These are phyloP conservation scores for Cyprinella venusta DNA, from an alignment of 2,797 vertebrate species.

Conservation along the genomic window DNA sequence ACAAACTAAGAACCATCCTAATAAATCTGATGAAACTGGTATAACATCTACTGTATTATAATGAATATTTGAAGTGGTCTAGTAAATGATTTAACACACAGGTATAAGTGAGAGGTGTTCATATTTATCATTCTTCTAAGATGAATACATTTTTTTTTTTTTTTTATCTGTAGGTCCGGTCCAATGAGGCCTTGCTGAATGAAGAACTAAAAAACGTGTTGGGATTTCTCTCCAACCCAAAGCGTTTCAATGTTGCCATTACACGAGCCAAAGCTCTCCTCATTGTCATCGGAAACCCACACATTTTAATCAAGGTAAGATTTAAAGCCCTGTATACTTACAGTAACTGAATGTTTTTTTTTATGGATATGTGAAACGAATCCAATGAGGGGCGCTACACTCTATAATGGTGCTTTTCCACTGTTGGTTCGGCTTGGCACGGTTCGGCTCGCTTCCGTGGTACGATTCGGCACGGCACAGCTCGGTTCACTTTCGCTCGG, in stretches of 20 bases:
- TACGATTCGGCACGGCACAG: no score
- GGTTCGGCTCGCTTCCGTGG: no score
- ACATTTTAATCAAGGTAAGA: constrained; percentile 86
- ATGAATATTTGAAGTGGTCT: neutral
- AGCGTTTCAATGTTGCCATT: constrained; percentile 95
- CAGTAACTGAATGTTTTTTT: neutral
- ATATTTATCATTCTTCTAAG: neutral
- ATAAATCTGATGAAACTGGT: neutral
- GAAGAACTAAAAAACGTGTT: constrained; percentile 78
- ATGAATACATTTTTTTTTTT: neutral
- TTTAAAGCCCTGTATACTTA: constrained; percentile 31
- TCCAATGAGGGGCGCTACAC: neutral
- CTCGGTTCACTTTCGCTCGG: no score
- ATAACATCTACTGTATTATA: neutral
- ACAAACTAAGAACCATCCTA: neutral
- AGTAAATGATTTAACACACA: neutral
- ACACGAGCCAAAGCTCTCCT: constrained; percentile 94
- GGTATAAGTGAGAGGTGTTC: neutral
- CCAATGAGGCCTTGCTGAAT: constrained; percentile 76
- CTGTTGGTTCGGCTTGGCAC: no score
- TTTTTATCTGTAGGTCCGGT: constrained; percentile 83
- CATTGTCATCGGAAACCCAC: constrained; percentile 91
- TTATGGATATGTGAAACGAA: neutral
- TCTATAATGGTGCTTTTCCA: neutral
- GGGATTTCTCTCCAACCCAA: constrained; percentile 91